Evolutionary conservation across 2,888 invertebrate genomes (phyloP).

Genomic region (Polyommatus iphigenia): DNA sequence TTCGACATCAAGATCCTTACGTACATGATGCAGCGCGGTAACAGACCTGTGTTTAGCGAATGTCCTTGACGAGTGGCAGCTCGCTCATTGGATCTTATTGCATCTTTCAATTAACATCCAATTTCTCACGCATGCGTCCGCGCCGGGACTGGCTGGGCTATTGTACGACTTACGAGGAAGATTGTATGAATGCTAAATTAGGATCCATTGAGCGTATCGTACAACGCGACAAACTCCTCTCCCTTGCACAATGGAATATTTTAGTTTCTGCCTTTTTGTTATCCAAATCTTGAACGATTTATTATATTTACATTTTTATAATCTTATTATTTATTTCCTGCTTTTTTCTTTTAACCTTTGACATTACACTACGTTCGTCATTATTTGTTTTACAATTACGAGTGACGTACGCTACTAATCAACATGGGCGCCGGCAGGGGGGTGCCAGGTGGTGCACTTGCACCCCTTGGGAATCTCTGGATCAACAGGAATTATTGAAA

Average conservation of each 20-base stretch:
- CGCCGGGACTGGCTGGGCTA: background rate
- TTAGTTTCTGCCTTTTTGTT: too few species aligned
- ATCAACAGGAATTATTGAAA: too few species aligned
- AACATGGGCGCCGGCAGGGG: too few species aligned
- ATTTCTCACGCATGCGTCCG: background rate
- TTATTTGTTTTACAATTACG: background rate
- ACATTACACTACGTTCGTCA: background rate
- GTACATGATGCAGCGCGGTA: background rate
- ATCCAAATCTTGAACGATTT: too few species aligned
- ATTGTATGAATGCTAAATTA: background rate
- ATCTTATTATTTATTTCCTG: background rate
- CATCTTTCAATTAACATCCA: conserved; percentile 12
- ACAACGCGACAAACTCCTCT: background rate
- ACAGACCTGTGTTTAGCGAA: background rate
- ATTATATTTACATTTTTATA: background rate
- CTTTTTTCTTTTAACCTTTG: conserved; percentile 3
- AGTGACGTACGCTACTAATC: background rate
- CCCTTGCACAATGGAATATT: too few species aligned
- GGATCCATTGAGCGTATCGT: background rate
- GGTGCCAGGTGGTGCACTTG: too few species aligned
- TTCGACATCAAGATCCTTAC: background rate
- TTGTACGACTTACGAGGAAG: background rate
- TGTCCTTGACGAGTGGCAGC: background rate
- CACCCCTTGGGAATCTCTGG: too few species aligned
- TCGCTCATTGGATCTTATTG: conserved; percentile 5